phyloP scores from a whole-genome alignment of 2,797 vertebrate species.

The Glossophaga mutica region DNA sequence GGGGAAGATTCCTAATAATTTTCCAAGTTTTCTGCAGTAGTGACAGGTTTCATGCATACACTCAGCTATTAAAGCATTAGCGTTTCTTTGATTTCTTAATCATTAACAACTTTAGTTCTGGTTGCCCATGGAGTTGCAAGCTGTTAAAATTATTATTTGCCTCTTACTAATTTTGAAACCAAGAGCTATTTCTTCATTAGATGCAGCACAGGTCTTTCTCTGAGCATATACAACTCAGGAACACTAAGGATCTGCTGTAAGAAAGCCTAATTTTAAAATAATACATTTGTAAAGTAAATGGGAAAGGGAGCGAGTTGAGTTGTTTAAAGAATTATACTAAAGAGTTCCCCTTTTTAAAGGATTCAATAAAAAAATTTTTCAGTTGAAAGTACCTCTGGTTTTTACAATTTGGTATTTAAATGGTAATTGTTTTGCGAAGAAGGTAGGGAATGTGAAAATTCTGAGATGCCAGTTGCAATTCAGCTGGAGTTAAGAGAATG shows the following conservation, averaged over 20 bases:
- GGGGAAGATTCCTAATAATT: slow-evolving; percentile 55
- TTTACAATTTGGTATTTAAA: slow-evolving; percentile 15
- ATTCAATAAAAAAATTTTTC: not conserved
- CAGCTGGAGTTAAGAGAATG: not conserved
- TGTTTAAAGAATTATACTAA: slow-evolving; percentile 29
- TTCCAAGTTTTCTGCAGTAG: slow-evolving; percentile 52
- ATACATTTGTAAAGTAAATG: slow-evolving; percentile 20
- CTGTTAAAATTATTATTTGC: slow-evolving; percentile 74
- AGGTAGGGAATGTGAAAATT: not conserved
- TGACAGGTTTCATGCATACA: slow-evolving; percentile 57
- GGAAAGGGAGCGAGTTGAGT: not conserved
- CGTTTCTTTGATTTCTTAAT: slow-evolving; percentile 72
- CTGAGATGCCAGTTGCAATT: slow-evolving; percentile 5
- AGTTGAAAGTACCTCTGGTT: not conserved
- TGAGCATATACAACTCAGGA: not conserved
- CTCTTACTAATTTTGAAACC: slow-evolving; percentile 68
- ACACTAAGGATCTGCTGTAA: not conserved
- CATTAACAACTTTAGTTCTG: slow-evolving; percentile 62
- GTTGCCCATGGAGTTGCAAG: slow-evolving; percentile 72
- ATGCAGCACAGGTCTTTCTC: slow-evolving; percentile 44
- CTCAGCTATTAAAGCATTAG: slow-evolving; percentile 67
- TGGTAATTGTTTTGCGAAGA: slow-evolving; percentile 5
- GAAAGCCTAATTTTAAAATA: slow-evolving; percentile 29
- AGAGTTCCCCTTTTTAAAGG: not conserved
- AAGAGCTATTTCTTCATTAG: slow-evolving; percentile 35